These are phyloP conservation scores for Peribatodes rhomboidaria DNA, from an alignment of 2,888 invertebrate species.

Conservation along the genomic window DNA sequence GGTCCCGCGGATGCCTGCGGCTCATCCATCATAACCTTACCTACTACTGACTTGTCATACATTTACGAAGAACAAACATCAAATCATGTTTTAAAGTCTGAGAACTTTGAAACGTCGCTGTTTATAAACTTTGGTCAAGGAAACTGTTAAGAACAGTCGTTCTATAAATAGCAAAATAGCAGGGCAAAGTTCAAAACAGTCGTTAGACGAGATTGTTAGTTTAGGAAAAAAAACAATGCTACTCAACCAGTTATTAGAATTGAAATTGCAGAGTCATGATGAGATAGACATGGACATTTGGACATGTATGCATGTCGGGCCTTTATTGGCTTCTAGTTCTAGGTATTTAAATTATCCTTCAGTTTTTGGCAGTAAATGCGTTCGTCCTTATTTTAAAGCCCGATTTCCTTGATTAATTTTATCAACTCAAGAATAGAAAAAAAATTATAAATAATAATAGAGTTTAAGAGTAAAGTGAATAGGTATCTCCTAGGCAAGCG, in stretches of 20 bases:
- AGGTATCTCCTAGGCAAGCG: too few species aligned
- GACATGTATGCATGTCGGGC: not conserved
- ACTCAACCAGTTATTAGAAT: not conserved
- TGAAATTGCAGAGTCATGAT: constrained; percentile 6
- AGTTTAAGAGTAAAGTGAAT: too few species aligned
- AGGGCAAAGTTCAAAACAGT: not conserved
- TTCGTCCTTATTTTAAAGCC: too few species aligned
- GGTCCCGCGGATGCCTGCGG: too few species aligned
- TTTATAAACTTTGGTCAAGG: not conserved
- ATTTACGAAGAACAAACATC: not conserved
- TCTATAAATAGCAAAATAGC: not conserved
- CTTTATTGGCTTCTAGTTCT: too few species aligned
- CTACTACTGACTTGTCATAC: not conserved
- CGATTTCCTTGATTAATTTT: too few species aligned
- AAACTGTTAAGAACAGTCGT: not conserved
- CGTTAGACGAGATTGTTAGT: not conserved
- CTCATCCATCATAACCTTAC: not conserved
- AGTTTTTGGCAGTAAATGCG: too few species aligned
- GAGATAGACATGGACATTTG: not conserved
- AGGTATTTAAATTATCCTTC: too few species aligned
- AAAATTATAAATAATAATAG: too few species aligned
- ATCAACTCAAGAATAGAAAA: too few species aligned
- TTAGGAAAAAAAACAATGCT: not conserved
- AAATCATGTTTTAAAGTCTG: not conserved
- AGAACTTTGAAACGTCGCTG: not conserved